Conservation (phyloP, 53 echinoderm and acorn worm species). For the Holothuria scabra region DNA sequence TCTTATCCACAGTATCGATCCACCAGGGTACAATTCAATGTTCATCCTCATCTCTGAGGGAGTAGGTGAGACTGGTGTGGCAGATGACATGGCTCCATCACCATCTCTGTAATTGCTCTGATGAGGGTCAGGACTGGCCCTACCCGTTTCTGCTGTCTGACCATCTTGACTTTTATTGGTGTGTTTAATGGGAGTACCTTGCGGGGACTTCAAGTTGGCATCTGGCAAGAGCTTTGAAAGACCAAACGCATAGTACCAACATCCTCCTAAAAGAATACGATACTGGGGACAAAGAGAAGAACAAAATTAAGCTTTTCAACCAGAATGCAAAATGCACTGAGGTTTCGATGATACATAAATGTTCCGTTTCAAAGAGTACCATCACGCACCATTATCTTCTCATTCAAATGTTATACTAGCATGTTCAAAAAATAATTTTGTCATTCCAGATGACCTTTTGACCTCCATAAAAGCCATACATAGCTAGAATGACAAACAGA, state of each 20-base stretch:
- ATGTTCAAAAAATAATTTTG: no score
- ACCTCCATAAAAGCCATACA: no score
- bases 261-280: constrained; percentile 86
- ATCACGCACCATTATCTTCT: no score
- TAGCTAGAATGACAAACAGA: no score
- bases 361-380: no score
- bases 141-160: background rate
- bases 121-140: background rate
- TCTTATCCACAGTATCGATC: constrained; percentile 84
- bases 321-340: no score
- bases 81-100: background rate
- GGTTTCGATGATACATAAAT: no score
- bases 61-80: background rate
- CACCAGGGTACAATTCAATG: constrained; percentile 79
- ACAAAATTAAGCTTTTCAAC: no score
- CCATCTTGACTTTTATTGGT: background rate
- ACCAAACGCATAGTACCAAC: constrained; percentile 80
- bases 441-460: no score
- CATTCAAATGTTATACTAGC: no score
- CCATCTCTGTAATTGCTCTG: constrained; percentile 48
- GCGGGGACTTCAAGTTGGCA: constrained; percentile 25
- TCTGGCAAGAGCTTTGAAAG: constrained; percentile 78
- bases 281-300: constrained; percentile 58
- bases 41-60: constrained; percentile 32
- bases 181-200: constrained; percentile 28